phyloP scores from a whole-genome alignment of 2,113 vertebrate species.

The Empidonax traillii region DNA sequence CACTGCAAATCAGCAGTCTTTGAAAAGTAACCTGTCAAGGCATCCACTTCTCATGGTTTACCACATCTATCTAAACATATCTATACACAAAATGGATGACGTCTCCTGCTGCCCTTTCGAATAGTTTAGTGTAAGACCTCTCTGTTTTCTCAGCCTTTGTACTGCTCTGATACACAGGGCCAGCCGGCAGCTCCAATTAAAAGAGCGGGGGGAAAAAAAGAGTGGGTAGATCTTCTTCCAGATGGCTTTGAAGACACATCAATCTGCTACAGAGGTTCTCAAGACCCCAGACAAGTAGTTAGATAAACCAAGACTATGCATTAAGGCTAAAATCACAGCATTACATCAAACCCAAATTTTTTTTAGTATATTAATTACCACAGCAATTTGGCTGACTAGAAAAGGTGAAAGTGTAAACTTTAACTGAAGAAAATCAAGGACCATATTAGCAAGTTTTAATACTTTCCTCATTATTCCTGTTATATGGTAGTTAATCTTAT shows the following conservation, averaged over 20 bases:
- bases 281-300: constrained; percentile 18
- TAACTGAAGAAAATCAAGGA: neutral
- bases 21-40: constrained; percentile 66
- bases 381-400: neutral
- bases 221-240: constrained; percentile 57
- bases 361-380: constrained; percentile 7
- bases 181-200: constrained; percentile 67
- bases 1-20: constrained; percentile 66
- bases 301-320: constrained; percentile 28
- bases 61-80: constrained; percentile 66
- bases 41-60: constrained; percentile 64
- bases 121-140: constrained; percentile 35
- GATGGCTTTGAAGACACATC: constrained; percentile 26
- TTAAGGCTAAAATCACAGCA: constrained; percentile 41
- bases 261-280: constrained; percentile 58
- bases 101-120: constrained; percentile 66
- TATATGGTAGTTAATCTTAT: neutral
- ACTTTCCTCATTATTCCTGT: neutral
- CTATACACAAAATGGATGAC: constrained; percentile 52
- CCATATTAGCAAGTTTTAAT: neutral
- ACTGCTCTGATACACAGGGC: constrained; percentile 43
- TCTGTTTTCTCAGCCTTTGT: constrained; percentile 64
- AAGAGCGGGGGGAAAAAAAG: neutral
- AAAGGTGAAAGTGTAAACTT: neutral
- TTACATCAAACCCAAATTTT: constrained; percentile 48